Evolutionary conservation across 2,888 invertebrate genomes (phyloP), one percentile per base, ranked within the genome.

Genomic region (Papilio demoleus): DNA sequence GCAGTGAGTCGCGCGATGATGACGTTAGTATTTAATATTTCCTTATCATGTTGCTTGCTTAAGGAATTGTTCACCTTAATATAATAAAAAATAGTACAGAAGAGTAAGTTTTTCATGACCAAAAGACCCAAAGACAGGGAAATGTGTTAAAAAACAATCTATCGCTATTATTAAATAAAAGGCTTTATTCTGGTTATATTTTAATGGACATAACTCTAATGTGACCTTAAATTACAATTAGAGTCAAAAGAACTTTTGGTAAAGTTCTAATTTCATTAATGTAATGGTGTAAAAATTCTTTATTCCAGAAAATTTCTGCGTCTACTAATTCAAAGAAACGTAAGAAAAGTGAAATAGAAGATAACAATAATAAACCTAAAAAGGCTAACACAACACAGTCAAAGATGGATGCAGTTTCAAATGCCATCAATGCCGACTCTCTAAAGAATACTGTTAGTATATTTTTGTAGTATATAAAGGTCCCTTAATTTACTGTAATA

Each of bases 1-100:
- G 93, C 1, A 93, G 85, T 77, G 90, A 90, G 36, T 74, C 75
- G 53, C 87, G 87, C 22, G 93, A 93, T 53, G 93, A 93, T 9
- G 89, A 90, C 76, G 92, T 91, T 71, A 76, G 70, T 45, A 56
- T 9, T 34, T 8, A 53, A 53, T 53, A 31, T 53, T 53, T n/a
- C 2, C n/a, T 50, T 27, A 50, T 42, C 17, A 50, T n/a, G n/a
- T n/a, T n/a, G n/a, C n/a, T n/a, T n/a, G n/a, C n/a, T n/a, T n/a
- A n/a, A n/a, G n/a, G n/a, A n/a, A n/a, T n/a, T n/a, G n/a, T n/a
- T n/a, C n/a, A n/a, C n/a, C n/a, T n/a, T n/a, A n/a, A n/a, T n/a
- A n/a, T n/a, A n/a, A n/a, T n/a, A n/a, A n/a, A n/a, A n/a, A n/a
- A n/a, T n/a, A n/a, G n/a, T n/a, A n/a, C n/a, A n/a, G n/a, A n/a